Evolutionary conservation across 2,113 vertebrate species (phyloP).

Genomic region (Anarhynchus alexandrinus): DNA sequence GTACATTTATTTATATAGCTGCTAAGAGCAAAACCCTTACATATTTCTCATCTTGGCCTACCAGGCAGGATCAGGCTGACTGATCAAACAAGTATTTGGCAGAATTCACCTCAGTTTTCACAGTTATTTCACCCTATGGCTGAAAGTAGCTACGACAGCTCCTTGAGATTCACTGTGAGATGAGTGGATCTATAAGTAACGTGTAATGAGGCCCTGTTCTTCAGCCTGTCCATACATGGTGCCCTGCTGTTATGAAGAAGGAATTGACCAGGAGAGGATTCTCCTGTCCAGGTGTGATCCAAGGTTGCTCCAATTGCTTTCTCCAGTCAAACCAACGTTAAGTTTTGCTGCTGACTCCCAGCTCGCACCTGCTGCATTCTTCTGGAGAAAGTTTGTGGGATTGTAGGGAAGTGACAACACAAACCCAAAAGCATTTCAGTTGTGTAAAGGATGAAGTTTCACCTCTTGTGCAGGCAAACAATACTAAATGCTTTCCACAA

Average conservation of each 20-base stretch:
- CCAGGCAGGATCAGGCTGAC: not conserved
- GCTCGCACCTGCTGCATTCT: not conserved
- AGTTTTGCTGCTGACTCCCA: not conserved
- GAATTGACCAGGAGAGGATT: not conserved
- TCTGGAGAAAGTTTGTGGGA: not conserved
- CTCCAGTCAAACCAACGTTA: not conserved
- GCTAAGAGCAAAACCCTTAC: not conserved
- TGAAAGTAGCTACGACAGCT: not conserved
- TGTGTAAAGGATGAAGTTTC: not conserved
- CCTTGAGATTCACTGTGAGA: not conserved
- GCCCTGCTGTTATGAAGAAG: not conserved
- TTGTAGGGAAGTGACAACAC: not conserved
- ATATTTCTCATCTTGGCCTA: not conserved
- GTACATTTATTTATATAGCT: not conserved
- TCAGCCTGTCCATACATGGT: not conserved
- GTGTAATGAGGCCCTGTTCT: fast-evolving
- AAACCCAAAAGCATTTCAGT: not conserved
- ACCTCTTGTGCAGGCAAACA: not conserved
- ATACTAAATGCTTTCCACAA: not conserved
- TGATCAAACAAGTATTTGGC: not conserved
- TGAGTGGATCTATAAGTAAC: not conserved
- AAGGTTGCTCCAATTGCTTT: not conserved
- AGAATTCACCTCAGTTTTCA: not conserved
- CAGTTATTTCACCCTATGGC: not conserved
- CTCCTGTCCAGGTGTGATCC: not conserved